A percentile compares a stretch with the other conserved stretches of the same genome.
These are phyloP conservation scores for Anser brachyrhynchus DNA, from an alignment of 2,113 vertebrate genomes.

Conservation along the genomic window DNA sequence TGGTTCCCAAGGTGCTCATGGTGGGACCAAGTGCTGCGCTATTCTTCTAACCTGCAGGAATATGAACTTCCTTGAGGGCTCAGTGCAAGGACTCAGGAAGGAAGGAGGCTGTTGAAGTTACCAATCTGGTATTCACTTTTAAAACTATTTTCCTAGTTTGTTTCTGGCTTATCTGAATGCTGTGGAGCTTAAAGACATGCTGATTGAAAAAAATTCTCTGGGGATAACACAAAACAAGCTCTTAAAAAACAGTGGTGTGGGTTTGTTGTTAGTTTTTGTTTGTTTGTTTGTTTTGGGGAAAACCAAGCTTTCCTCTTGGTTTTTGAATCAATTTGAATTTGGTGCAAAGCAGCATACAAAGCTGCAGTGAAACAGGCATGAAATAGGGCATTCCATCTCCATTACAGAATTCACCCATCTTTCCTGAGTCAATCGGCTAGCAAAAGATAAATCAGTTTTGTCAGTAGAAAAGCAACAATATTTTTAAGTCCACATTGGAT, in stretches of 20 bases:
- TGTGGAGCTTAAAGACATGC: neutral
- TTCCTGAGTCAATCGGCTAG: neutral
- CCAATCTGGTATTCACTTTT: neutral
- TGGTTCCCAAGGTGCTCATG: neutral
- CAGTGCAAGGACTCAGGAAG: neutral
- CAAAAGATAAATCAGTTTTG: conserved; percentile 9
- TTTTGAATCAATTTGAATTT: neutral
- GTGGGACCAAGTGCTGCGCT: neutral
- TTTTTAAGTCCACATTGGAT: neutral
- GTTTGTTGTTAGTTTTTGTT: neutral
- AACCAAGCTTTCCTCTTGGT: neutral
- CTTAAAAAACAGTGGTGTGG: neutral
- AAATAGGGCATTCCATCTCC: conserved; percentile 1
- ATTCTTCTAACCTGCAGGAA: neutral
- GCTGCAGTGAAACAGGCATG: neutral
- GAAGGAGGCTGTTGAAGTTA: neutral
- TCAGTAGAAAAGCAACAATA: conserved; percentile 27
- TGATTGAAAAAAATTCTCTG: neutral
- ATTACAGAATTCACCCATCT: conserved; percentile 34
- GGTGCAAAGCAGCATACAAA: neutral
- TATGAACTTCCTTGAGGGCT: neutral
- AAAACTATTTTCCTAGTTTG: neutral
- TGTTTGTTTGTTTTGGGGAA: neutral
- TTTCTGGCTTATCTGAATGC: neutral
- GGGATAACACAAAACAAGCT: neutral